Percentiles rank a stretch among this genome's conserved stretches.
Evolutionary conservation across 2,888 invertebrate genomes (phyloP).

Genomic region (Caenorhabditis sinica): DNA sequence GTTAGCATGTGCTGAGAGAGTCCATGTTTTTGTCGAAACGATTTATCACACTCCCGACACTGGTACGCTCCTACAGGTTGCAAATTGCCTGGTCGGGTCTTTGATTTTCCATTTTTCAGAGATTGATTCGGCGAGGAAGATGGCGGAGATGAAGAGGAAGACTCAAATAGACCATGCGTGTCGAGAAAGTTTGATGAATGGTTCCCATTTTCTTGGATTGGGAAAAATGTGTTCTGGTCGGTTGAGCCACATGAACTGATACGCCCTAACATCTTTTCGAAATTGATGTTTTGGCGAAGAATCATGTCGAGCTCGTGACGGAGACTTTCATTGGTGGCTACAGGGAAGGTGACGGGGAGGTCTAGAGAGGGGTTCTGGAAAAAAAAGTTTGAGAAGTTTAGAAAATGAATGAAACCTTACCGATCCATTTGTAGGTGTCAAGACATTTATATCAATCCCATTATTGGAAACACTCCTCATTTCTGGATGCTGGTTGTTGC

Average conservation of each 20-base stretch:
- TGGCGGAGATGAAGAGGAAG: background rate
- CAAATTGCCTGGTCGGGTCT: background rate
- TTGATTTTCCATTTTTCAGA: background rate
- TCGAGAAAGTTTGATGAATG: background rate
- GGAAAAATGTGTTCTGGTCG: no score
- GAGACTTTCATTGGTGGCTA: background rate
- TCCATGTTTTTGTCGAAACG: constrained; percentile 58
- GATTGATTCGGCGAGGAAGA: background rate
- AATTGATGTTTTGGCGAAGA: constrained; percentile 15
- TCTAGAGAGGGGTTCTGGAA: constrained; percentile 3
- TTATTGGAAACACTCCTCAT: background rate
- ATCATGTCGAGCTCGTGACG: constrained; percentile 4
- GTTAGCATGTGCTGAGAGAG: constrained; percentile 50
- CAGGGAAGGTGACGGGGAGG: constrained; percentile 25
- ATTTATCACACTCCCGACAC: constrained; percentile 53
- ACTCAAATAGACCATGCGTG: background rate
- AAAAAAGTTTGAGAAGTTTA: background rate
- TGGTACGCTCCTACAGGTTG: constrained; percentile 29
- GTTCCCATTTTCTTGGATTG: background rate
- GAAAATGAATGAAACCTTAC: background rate
- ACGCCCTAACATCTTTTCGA: constrained; percentile 10
- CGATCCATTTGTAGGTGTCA: no score
- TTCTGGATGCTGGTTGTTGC: no score
- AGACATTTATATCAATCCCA: no score
- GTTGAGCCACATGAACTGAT: no score